Evolutionary conservation across 2,888 invertebrate species (phyloP).

Genomic region (Volucella zonaria): DNA sequence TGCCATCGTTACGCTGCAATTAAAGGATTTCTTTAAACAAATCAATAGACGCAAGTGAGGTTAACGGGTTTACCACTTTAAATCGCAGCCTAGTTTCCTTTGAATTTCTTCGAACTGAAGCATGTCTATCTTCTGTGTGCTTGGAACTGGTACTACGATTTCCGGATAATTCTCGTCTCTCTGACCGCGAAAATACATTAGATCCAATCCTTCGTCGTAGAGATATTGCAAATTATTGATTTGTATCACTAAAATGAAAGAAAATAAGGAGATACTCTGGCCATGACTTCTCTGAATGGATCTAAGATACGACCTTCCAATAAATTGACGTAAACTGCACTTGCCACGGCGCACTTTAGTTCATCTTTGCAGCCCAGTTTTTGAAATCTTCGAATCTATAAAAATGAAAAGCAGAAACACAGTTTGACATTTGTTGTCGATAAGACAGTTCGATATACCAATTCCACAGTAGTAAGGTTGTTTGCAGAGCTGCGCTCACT

Average conservation of each 20-base stretch:
- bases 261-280: not conserved
- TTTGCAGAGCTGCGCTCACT: too few species aligned
- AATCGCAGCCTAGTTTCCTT: conserved; percentile 52
- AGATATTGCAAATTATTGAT: conserved; percentile 69
- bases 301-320: conserved; percentile 83
- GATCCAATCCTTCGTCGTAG: conserved; percentile 74
- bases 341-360: conserved; percentile 82
- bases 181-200: conserved; percentile 76
- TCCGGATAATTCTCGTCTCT: conserved; percentile 27
- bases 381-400: conserved; percentile 79
- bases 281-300: not conserved
- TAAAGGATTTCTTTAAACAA: not conserved
- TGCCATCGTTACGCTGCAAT: conserved; percentile 78
- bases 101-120: conserved; percentile 75
- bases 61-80: conserved; percentile 16
- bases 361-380: conserved; percentile 82
- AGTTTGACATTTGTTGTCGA: conserved; percentile 38
- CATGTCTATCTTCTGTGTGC: conserved; percentile 76
- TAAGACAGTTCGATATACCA: conserved; percentile 27
- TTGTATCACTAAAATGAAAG: conserved; percentile 17
- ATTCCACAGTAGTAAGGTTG: conserved; percentile 41
- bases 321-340: conserved; percentile 84
- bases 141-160: conserved; percentile 76
- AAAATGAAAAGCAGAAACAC: not conserved
- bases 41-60: not conserved